Percentiles rank a stretch among this genome's conserved stretches.
Conservation (phyloP, 2,888 invertebrate genomes). For the Agrochola macilenta region DNA sequence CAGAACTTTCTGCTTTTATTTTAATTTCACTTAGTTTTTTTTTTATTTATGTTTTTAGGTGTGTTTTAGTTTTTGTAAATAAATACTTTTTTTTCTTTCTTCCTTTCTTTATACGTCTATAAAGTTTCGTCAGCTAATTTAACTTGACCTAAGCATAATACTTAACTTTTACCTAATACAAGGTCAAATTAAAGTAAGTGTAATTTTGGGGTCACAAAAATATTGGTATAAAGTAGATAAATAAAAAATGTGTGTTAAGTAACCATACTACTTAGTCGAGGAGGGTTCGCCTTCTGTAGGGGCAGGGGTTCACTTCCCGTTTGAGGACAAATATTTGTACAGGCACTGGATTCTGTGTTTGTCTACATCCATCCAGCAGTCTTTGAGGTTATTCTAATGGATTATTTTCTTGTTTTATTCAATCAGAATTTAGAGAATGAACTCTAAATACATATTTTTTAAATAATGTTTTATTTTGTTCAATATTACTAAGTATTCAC, state of each 20-base stretch:
- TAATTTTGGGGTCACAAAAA: background rate
- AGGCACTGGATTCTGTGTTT: slow-evolving; percentile 48
- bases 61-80: no score
- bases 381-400: slow-evolving; percentile 8
- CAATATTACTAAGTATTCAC: background rate
- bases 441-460: background rate
- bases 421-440: background rate
- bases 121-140: no score
- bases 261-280: background rate
- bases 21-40: no score
- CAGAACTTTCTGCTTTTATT: no score
- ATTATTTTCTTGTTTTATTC: background rate
- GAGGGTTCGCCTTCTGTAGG: slow-evolving; percentile 41
- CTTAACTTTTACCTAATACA: no score
- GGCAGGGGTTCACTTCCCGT: slow-evolving; percentile 45
- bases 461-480: background rate
- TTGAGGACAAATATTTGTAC: slow-evolving; percentile 47
- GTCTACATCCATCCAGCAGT: slow-evolving; percentile 22
- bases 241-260: slow-evolving; percentile 18
- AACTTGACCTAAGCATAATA: background rate
- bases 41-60: no score
- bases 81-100: no score
- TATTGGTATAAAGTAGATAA: background rate
- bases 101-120: no score
- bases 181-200: no score